These are phyloP conservation scores for Drosophila maculinotata DNA, from an alignment of 2,888 invertebrate genomes.

Conservation along the genomic window DNA sequence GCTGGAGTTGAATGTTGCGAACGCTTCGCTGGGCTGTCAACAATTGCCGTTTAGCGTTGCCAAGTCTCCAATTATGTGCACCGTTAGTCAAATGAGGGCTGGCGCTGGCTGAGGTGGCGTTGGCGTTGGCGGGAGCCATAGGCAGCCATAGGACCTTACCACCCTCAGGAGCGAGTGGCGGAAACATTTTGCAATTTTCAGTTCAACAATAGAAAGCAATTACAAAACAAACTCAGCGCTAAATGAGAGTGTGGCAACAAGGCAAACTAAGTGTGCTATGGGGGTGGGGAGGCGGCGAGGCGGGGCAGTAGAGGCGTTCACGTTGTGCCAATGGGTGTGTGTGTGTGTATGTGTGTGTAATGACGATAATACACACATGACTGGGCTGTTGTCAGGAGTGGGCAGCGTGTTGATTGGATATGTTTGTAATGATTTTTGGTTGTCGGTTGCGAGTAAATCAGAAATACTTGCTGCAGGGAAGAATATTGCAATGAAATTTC, in stretches of 20 bases:
- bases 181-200: conserved; percentile 75
- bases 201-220: conserved; percentile 77
- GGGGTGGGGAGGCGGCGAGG: conserved; percentile 14
- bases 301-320: conserved; percentile 5
- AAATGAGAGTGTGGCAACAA: conserved; percentile 74
- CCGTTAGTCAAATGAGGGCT: conserved; percentile 64
- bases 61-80: conserved; percentile 73
- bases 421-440: conserved; percentile 32
- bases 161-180: conserved; percentile 25
- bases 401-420: conserved; percentile 61
- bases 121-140: too few relatives aligned
- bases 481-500: too few relatives aligned
- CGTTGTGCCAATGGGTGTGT: neutral
- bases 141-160: neutral
- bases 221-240: conserved; percentile 74
- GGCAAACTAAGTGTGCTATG: conserved; percentile 63
- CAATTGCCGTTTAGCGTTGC: conserved; percentile 68
- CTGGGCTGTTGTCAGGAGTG: conserved; percentile 47
- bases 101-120: too few relatives aligned
- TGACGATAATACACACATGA: conserved; percentile 43
- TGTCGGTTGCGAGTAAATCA: neutral
- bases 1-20: conserved; percentile 35
- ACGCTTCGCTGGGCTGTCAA: conserved; percentile 41
- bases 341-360: conserved; percentile 10
- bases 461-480: neutral